These are phyloP conservation scores for Leptobrachium leishanense DNA, from an alignment of 2,113 vertebrate species.

Conservation along the genomic window DNA sequence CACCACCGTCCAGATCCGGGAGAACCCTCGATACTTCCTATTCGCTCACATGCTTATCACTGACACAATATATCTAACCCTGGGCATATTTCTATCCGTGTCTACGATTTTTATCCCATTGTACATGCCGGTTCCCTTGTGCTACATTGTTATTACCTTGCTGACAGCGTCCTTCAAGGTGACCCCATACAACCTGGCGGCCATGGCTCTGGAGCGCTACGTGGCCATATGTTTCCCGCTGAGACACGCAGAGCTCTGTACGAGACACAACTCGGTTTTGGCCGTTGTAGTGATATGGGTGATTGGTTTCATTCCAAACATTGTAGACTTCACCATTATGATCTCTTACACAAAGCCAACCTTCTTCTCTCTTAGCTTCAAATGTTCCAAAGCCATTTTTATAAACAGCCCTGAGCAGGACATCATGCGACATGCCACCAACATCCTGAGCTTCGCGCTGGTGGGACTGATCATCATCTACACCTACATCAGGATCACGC, in stretches of 20 bases:
- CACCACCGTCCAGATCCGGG: slow-evolving; percentile 1
- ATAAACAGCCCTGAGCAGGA: neutral
- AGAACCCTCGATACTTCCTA: slow-evolving; percentile 1
- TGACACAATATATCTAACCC: neutral
- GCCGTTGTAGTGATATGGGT: neutral
- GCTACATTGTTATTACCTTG: neutral
- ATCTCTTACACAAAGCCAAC: neutral
- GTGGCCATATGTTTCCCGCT: slow-evolving; percentile 7
- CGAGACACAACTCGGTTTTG: neutral
- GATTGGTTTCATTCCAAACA: neutral
- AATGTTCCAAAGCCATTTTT: neutral
- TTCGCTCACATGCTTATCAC: slow-evolving; percentile 8
- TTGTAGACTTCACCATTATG: neutral
- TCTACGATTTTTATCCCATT: neutral
- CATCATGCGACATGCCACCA: neutral
- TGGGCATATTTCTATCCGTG: neutral
- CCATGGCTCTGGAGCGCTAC: slow-evolving; percentile 29
- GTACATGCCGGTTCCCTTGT: neutral
- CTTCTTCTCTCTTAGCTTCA: neutral
- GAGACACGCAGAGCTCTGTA: neutral
- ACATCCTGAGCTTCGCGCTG: neutral
- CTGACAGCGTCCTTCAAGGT: neutral
- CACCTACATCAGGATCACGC: slow-evolving; percentile 9
- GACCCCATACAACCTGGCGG: slow-evolving; percentile 16
- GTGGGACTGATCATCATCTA: slow-evolving; percentile 1